Evolutionary conservation across 2,888 invertebrate genomes (phyloP).

Genomic region (Xiphydria camelus): DNA sequence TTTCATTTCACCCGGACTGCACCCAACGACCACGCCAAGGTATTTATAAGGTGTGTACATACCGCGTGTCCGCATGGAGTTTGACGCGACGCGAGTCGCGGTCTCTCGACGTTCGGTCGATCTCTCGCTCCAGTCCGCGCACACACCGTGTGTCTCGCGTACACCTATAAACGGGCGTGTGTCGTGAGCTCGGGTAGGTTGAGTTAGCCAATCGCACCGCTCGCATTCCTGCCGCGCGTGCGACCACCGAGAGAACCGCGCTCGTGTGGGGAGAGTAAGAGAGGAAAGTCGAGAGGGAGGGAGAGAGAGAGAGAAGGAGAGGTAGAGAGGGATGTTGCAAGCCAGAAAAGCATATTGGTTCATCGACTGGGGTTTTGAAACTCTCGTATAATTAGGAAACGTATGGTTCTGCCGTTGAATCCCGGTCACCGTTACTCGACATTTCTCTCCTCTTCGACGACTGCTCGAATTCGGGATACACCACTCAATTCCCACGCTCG

Average conservation of each 20-base stretch:
- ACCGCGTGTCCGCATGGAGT: slow-evolving; percentile 7
- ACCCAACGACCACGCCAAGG: slow-evolving; percentile 16
- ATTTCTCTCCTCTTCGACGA: too few relatives aligned
- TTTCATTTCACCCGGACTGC: neutral
- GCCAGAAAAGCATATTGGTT: slow-evolving; percentile 55
- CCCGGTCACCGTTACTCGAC: too few relatives aligned
- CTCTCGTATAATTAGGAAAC: slow-evolving; percentile 52
- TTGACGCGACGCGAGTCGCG: neutral
- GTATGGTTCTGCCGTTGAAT: too few relatives aligned
- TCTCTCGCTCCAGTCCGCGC: slow-evolving; percentile 18
- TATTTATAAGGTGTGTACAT: slow-evolving; percentile 30
- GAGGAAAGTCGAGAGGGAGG: slow-evolving; percentile 3
- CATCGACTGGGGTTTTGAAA: slow-evolving; percentile 55
- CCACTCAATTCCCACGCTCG: too few relatives aligned
- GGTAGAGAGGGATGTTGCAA: slow-evolving; percentile 39
- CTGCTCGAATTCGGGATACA: too few relatives aligned
- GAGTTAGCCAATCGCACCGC: slow-evolving; percentile 49
- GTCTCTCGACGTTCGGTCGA: neutral
- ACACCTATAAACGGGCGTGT: slow-evolving; percentile 4
- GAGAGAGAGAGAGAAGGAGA: slow-evolving; percentile 14
- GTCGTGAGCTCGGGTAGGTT: slow-evolving; percentile 11
- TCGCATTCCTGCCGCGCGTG: slow-evolving; percentile 50
- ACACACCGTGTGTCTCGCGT: slow-evolving; percentile 8
- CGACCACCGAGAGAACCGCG: slow-evolving; percentile 18
- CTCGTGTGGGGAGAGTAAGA: slow-evolving; percentile 15